phyloP scores from a whole-genome alignment of 2,888 invertebrate genomes.

The Thera obeliscata region DNA sequence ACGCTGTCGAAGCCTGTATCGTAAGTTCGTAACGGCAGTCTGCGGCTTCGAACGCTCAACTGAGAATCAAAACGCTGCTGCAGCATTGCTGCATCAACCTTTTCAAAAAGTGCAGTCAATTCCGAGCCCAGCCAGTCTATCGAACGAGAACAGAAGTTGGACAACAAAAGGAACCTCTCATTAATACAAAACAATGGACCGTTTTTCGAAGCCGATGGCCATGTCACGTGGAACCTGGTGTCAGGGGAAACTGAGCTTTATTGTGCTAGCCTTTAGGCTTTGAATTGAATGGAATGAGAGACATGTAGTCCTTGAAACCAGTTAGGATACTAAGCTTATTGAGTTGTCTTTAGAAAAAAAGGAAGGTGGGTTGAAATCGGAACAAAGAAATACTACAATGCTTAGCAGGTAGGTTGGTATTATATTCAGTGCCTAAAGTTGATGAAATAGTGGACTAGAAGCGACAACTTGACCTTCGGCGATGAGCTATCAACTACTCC shows the following conservation, averaged over 20 bases:
- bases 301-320: neutral
- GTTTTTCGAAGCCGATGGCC: conserved; percentile 43
- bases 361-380: neutral
- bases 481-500: too few species aligned
- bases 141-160: conserved; percentile 20
- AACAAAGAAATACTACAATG: neutral
- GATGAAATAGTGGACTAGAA: too few species aligned
- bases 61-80: too few species aligned
- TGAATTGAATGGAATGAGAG: neutral
- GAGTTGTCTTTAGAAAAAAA: neutral
- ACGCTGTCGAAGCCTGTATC: too few species aligned
- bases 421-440: too few species aligned
- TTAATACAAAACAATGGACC: conserved; percentile 48
- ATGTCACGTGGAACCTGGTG: neutral
- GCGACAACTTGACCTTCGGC: too few species aligned
- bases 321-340: neutral
- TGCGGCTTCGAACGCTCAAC: too few species aligned
- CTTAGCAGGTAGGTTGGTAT: too few species aligned
- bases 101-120: conserved; percentile 28
- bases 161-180: conserved; percentile 38
- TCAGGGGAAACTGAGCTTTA: conserved; percentile 5
- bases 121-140: conserved; percentile 8
- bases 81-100: conserved; percentile 2
- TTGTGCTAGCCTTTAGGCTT: neutral
- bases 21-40: too few species aligned